These are phyloP conservation scores for Hypotaenidia okinawae DNA, from an alignment of 2,797 vertebrate species.

Conservation along the genomic window DNA sequence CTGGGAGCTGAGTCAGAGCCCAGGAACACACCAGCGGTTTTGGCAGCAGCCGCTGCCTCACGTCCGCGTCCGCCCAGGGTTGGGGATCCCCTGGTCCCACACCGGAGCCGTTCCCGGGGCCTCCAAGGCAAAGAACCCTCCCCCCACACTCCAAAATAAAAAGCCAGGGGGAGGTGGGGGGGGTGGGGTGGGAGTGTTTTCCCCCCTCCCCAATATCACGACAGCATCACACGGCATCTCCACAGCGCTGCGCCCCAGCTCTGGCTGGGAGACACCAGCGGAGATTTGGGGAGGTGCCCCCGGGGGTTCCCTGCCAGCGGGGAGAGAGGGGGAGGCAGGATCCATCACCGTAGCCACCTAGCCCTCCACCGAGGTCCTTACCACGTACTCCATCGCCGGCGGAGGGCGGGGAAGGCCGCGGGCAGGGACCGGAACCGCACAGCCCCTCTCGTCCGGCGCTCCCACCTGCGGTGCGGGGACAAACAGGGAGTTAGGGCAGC, in stretches of 20 bases:
- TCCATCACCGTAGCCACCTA: slow-evolving; percentile 45
- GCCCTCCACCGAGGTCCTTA: slow-evolving; percentile 70
- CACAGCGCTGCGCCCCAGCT: rapidly evolving
- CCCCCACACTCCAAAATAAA: too few relatives aligned
- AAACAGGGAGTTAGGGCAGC: slow-evolving; percentile 69
- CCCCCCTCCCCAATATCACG: too few relatives aligned
- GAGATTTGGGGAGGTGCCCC: not conserved
- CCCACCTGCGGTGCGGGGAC: slow-evolving; percentile 65
- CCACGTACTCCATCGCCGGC: slow-evolving; percentile 73
- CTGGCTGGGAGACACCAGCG: not conserved
- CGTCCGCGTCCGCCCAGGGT: not conserved
- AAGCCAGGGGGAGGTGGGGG: too few relatives aligned
- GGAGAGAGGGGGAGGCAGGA: slow-evolving; percentile 7
- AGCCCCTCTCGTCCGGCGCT: slow-evolving; percentile 50
- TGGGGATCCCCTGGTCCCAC: not conserved
- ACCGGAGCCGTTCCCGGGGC: not conserved
- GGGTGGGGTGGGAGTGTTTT: not conserved
- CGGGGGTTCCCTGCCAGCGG: not conserved
- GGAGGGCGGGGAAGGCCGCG: slow-evolving; percentile 33
- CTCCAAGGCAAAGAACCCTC: not conserved
- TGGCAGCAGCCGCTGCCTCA: not conserved
- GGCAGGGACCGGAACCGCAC: slow-evolving; percentile 18
- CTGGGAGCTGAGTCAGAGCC: slow-evolving; percentile 20
- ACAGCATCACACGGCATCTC: not conserved
- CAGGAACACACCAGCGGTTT: not conserved